Evolutionary conservation across 2,888 invertebrate species (phyloP), one percentile per base, ranked within the genome.

Genomic region (Oscheius myriophilus): DNA sequence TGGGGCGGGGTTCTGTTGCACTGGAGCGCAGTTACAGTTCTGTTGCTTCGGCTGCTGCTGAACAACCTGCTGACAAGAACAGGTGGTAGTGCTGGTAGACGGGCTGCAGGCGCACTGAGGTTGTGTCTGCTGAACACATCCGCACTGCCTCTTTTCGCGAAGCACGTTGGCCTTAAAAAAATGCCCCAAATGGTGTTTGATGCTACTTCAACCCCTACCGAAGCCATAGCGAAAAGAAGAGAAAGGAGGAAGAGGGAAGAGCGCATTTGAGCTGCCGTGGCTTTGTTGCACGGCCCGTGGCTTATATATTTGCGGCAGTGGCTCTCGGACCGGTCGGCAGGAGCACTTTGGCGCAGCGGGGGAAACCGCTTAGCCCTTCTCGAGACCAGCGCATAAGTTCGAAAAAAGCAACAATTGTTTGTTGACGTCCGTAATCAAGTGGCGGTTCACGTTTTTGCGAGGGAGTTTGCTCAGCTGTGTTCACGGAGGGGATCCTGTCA

Each of bases 81-180:
- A 75, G 41, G 72, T 71, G 57, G 23, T 46, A 3, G n/a, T n/a
- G 39, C 43, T 39, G 16, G 23, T 18, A 53, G 42, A 33, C 9
- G 64, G 53, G 12, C 63, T 58, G 49, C 74, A 74, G 25, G 74
- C 71, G 66, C 74, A 74, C 41, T 33, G 45, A 12, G 66, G 33
- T 45, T 70, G 70, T 55, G 52, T 54, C 57, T 58, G 70, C 42
- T 63, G 69, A 45, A 71, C 73, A 67, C 75, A 75, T 63, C 75
- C 75, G 66, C 75, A 75, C 61, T 75, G 72, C 69, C 75, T 70
- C 69, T 70, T 71, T 46, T 75, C 72, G 57, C 72, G 70, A 43
- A 71, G 33, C 51, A 72, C 72, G 52, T 69, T 76, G 49, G 61
- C 73, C 72, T 72, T 54, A 49, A 72, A 49, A 18, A n/a, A 49